Evolutionary conservation across 2,797 vertebrate species (phyloP), one percentile per base, ranked within the genome.

Genomic region (Phoebastria nigripes): DNA sequence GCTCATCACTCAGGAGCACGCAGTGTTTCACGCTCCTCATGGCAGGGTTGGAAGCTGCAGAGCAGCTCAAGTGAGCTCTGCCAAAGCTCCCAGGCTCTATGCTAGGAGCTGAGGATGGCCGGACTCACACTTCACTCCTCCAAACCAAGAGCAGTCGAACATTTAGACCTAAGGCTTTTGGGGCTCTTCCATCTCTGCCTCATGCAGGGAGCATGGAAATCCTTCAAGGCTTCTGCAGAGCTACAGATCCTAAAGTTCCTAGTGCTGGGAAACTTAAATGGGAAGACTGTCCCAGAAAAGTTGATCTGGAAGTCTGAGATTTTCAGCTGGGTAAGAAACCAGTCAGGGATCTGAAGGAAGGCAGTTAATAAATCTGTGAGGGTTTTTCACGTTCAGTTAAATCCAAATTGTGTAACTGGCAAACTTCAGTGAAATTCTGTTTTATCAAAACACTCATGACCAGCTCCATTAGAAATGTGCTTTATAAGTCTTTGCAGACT

Each of bases 1-100:
- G 0, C 28, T 52, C 41, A 5, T 51, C 0, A 0, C 31, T 55
- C 51, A 52, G 58, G 46, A 92, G 24, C 1, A 2, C 1, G 4
- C 44, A 37, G 31, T 7, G 44, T 44, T 71, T 52, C 49, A 18
- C 1, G 0, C 49, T 71, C 17, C 55, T 73, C 39, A 11, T 1
- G 29, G 79, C 41, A 2, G 1, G 17, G 58, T 4, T 69, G 55
- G 66, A 76, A 89, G 67, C 26, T 37, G 44, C 37, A 26, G 46
- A 62, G 55, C 33, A 67, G 59, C 61, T 87, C 86, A 47, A 21
- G 42, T 0, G 2, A 89, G 49, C 39, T 86, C 47, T 86, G 54
- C 70, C 46, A 69, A 63, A 83, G 52, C 26, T 86, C 56, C 35
- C n/a, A 39, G 65, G n/a, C 39, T 54, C 79, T 0, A 0, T 71